phyloP scores from a whole-genome alignment of 1,140 invertebrate genomes.

The Brachystomella parvula region DNA sequence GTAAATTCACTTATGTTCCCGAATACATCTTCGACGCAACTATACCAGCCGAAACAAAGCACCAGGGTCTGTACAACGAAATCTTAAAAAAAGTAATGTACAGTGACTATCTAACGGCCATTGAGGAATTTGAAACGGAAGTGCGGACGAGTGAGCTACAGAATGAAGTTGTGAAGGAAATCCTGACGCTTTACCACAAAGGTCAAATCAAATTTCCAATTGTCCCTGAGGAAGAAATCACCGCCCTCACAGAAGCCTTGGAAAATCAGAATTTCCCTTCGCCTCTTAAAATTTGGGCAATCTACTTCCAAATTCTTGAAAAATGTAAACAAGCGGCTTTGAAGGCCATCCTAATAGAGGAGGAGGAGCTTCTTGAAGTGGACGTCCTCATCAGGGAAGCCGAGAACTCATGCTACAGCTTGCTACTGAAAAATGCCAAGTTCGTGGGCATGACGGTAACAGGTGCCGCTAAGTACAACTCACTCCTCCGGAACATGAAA shows the following conservation, averaged over 20 bases:
- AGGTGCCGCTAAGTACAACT: conserved; percentile 46
- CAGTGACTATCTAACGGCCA: neutral
- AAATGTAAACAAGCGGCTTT: neutral
- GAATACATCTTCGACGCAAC: too few species aligned
- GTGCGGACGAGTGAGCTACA: neutral
- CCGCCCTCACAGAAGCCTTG: neutral
- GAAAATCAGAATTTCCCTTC: neutral
- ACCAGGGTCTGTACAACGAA: neutral
- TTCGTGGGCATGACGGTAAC: conserved; percentile 48
- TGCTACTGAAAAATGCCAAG: conserved; percentile 8
- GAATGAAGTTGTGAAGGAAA: neutral
- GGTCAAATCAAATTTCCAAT: neutral
- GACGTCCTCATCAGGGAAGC: conserved; percentile 16
- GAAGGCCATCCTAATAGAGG: neutral
- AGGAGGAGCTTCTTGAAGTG: neutral
- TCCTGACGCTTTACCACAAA: neutral
- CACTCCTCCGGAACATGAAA: conserved; percentile 42
- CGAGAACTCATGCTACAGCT: conserved; percentile 4
- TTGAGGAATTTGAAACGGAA: neutral
- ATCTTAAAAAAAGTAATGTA: neutral
- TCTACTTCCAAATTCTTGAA: conserved; percentile 27
- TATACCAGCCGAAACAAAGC: too few species aligned
- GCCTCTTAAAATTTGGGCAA: conserved; percentile 12
- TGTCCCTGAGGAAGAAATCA: neutral
- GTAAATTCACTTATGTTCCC: neutral